phyloP scores from a whole-genome alignment of 2,797 vertebrate genomes.

The Poeciliopsis presidionis region DNA sequence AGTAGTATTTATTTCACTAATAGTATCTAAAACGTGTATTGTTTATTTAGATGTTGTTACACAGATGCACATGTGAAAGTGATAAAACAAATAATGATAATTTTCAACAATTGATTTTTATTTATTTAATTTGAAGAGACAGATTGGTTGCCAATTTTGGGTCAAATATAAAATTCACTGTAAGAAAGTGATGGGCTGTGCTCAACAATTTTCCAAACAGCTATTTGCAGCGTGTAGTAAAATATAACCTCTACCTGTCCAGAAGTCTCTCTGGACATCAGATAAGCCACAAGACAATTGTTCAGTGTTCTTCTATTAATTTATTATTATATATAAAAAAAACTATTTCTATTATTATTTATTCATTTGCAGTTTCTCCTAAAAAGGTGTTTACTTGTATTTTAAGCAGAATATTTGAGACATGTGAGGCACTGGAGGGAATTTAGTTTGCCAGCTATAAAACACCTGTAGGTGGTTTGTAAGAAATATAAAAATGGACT shows the following conservation, averaged over 20 bases:
- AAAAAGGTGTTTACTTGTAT: background rate
- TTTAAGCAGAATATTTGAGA: background rate
- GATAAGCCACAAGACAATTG: background rate
- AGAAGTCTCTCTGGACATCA: background rate
- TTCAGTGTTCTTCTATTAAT: background rate
- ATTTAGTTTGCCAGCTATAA: background rate
- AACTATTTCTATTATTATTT: background rate
- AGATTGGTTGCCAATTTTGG: background rate
- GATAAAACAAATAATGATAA: background rate
- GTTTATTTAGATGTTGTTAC: background rate
- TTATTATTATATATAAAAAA: background rate
- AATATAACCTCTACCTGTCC: background rate
- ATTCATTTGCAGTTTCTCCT: background rate
- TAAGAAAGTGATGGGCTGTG: too few relatives aligned
- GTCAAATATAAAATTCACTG: too few relatives aligned
- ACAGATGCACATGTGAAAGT: background rate
- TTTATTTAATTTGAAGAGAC: background rate
- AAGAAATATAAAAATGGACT: background rate
- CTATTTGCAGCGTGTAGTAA: too few relatives aligned
- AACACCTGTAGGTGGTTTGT: background rate
- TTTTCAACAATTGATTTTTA: background rate
- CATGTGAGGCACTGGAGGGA: background rate
- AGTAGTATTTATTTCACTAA: background rate
- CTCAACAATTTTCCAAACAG: too few relatives aligned
- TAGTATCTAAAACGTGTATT: background rate